phyloP scores from a whole-genome alignment of 2,113 vertebrate genomes.

The Hylia prasina region DNA sequence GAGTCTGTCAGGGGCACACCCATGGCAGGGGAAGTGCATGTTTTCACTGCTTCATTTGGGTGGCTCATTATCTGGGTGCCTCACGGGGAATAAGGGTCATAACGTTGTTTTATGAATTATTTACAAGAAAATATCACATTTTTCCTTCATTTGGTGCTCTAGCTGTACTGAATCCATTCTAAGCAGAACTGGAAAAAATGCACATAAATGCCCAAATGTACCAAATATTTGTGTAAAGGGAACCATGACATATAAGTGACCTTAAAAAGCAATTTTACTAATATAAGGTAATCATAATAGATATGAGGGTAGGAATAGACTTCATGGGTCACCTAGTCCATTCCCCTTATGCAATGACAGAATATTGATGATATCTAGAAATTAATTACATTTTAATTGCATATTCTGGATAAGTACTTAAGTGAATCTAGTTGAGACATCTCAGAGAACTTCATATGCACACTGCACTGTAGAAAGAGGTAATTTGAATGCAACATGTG shows the following conservation, averaged over 20 bases:
- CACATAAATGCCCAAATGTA: not conserved
- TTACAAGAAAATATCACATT: not conserved
- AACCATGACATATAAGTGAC: not conserved
- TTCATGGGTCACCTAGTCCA: constrained; percentile 44
- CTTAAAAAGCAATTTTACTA: constrained; percentile 47
- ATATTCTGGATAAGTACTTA: not conserved
- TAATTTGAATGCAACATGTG: not conserved
- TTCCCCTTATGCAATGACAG: constrained; percentile 27
- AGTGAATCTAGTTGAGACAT: not conserved
- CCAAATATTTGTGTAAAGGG: not conserved
- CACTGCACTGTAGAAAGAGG: not conserved
- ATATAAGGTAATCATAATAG: constrained; percentile 49
- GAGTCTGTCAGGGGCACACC: constrained; percentile 20
- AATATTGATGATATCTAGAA: constrained; percentile 28
- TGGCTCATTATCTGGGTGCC: not conserved
- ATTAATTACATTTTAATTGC: constrained; percentile 8
- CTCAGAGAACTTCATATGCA: not conserved
- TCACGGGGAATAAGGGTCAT: not conserved
- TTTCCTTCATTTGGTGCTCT: not conserved
- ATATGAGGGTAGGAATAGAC: constrained; percentile 41
- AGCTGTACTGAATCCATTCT: not conserved
- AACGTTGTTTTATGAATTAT: constrained; percentile 27
- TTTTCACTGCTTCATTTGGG: not conserved
- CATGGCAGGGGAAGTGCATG: not conserved
- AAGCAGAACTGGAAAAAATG: not conserved